phyloP scores from a whole-genome alignment of 1,140 invertebrate species.

The Cyclina sinensis region DNA sequence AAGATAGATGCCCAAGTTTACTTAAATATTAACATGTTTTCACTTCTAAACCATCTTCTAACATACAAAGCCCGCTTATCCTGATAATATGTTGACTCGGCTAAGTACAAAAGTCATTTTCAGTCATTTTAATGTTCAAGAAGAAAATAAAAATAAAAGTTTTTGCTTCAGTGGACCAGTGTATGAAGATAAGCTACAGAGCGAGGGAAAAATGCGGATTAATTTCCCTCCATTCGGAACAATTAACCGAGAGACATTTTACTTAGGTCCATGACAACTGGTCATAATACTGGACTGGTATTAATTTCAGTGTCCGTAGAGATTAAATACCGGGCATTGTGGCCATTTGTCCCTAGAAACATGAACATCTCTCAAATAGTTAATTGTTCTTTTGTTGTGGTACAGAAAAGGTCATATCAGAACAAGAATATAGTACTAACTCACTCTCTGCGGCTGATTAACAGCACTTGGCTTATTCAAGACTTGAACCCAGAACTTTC shows the following conservation, averaged over 20 bases:
- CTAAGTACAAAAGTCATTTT: conserved; percentile 13
- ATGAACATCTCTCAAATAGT: background rate
- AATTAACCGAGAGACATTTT: conserved; percentile 7
- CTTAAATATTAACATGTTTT: conserved; percentile 45
- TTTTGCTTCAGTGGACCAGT: background rate
- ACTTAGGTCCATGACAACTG: conserved; percentile 4
- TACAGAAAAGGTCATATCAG: too few species aligned
- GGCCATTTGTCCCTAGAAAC: background rate
- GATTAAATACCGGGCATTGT: background rate
- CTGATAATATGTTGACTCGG: background rate
- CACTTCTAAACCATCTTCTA: conserved; percentile 35
- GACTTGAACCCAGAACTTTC: too few species aligned
- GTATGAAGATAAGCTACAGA: background rate
- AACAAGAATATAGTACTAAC: too few species aligned
- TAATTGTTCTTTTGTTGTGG: conserved; percentile 27
- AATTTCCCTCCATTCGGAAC: background rate
- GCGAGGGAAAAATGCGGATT: conserved; percentile 24
- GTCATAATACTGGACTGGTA: conserved; percentile 12
- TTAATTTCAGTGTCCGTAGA: conserved; percentile 18
- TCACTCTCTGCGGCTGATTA: too few species aligned
- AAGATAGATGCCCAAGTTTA: conserved; percentile 33
- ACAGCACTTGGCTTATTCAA: too few species aligned
- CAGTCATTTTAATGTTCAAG: background rate
- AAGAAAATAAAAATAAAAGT: conserved; percentile 3
- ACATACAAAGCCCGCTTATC: background rate